Conservation (phyloP, 2,113 vertebrate genomes). For the rat (Rattus norvegicus) region GRCr8 NC_086031.1:9119001-9119500, state of each 20-base stretch:
- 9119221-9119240: not conserved
- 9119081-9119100: not conserved
- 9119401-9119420: not conserved
- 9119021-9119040: not conserved
- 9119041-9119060: not conserved
- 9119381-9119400: not conserved
- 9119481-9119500: not conserved
- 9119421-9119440: not conserved
- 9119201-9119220: not conserved
- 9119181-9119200: no score
- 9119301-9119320: fast-evolving
- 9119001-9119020: not conserved
- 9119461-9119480: not conserved
- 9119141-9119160: not conserved
- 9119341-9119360: not conserved
- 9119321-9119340: not conserved
- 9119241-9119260: not conserved
- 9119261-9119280: not conserved
- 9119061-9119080: no score
- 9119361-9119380: not conserved
- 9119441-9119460: not conserved
- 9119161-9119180: not conserved
- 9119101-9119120: not conserved
- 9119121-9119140: not conserved
- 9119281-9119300: not conserved